These are phyloP conservation scores for Crambe crambe DNA, from an alignment of 37 sponge, comb jelly and placozoan species.

Conservation along the genomic window DNA sequence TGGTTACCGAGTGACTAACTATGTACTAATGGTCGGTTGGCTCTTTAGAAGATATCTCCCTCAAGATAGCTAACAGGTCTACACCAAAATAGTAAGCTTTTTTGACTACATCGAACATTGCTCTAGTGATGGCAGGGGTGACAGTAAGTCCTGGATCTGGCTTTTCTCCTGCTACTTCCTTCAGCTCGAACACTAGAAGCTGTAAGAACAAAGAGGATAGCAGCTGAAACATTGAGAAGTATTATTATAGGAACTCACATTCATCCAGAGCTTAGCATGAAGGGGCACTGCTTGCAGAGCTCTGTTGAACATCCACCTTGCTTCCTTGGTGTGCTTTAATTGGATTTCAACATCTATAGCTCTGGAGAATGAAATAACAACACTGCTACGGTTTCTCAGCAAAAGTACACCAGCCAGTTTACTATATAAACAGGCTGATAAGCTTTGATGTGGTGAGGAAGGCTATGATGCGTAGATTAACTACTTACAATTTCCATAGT, in stretches of 20 bases:
- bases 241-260: constrained; percentile 49
- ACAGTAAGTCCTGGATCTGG: neutral
- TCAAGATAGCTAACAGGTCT: neutral
- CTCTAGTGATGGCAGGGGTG: neutral
- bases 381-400: no score
- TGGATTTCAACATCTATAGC: constrained; percentile 18
- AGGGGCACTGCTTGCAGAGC: constrained; percentile 40
- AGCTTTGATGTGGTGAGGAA: no score
- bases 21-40: no score
- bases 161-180: neutral
- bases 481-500: constrained; percentile 34
- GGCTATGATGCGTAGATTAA: neutral
- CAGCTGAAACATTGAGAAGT: neutral
- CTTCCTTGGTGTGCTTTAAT: constrained; percentile 23
- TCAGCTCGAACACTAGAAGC: constrained; percentile 29
- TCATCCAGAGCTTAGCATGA: constrained; percentile 47
- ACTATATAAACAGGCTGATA: no score
- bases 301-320: constrained; percentile 58
- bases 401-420: no score
- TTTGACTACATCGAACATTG: neutral
- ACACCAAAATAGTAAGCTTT: neutral
- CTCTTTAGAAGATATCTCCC: no score
- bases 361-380: constrained; percentile 1
- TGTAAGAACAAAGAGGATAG: neutral
- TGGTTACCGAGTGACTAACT: no score